Base-by-base conservation (phyloP, 1,140 invertebrate genomes). In the Elysia chlorotica region DNA sequence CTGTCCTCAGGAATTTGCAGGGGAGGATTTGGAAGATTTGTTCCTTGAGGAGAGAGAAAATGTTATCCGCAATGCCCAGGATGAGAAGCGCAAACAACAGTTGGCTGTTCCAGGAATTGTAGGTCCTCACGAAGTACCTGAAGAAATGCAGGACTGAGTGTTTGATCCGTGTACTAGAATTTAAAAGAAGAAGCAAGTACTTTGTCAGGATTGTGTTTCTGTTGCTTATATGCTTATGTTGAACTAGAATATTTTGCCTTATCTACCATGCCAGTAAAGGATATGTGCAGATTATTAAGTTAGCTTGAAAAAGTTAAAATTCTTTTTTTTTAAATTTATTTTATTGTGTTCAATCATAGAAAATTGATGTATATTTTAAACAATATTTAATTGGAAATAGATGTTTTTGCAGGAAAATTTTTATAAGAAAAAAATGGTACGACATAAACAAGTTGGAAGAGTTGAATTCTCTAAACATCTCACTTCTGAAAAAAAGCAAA, bases 1-100 rank as follows among this genome's bases (percentile, higher is more conserved):
- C 57, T 30, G 37, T 4, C 53, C 30, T 1, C 76, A 98, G 96
- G 97, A 99, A 89, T 97, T 96, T 85, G 96, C 96, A 31, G 97
- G 98, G 28, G 96, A 98, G 87, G 97, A 99, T 86, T 96, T 98
- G 87, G 94, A 93, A 74, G 98, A 99, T 89, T 89, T 99, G 76
- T 99, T 95, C 88, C 89, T 99, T 78, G 97, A 99, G 86, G 98
- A 99, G 85, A 91, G 97, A 81, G 95, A 99, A 87, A 91, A 91
- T 61, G 92, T 94, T 63, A 90, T 99, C 59, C 91, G 93, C 76
- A 88, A 92, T 80, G 96, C 96, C 23, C 95, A 99, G 86, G 93
- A 95, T 73, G 96, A 98, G 82, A 99, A 99, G 88, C 91, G 95
- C 82, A 92, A 93, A 85, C 90, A 95, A 72, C 96, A 98, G 89